phyloP scores from a whole-genome alignment of 2,113 vertebrate species.

The Leucosticte australis region DNA sequence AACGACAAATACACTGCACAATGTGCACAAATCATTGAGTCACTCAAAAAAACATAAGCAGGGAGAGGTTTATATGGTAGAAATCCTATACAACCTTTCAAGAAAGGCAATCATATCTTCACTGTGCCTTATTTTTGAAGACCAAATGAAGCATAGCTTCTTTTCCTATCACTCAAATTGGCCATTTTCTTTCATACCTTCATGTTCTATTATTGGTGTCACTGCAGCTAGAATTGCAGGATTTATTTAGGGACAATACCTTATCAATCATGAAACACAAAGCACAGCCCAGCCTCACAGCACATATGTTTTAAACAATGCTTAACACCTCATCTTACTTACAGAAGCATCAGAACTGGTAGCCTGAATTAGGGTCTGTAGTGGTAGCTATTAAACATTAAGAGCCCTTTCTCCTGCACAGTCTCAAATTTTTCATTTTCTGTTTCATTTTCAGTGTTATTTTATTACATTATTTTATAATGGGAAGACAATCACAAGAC shows the following conservation, averaged over 20 bases:
- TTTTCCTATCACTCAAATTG: slow-evolving; percentile 64
- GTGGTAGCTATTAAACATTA: neutral
- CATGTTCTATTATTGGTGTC: slow-evolving; percentile 81
- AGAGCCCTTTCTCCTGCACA: neutral
- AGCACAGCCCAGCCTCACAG: slow-evolving; percentile 21
- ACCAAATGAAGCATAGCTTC: slow-evolving; percentile 43
- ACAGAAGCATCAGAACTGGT: neutral
- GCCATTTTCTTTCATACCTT: slow-evolving; percentile 71
- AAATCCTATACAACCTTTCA: neutral
- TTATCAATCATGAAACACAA: slow-evolving; percentile 62
- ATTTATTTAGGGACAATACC: slow-evolving; percentile 71
- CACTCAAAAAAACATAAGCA: neutral
- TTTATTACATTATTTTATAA: slow-evolving; percentile 34
- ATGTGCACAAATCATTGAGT: neutral
- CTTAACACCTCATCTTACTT: slow-evolving; percentile 36
- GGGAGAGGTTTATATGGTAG: neutral
- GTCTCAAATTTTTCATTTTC: neutral
- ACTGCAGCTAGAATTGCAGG: slow-evolving; percentile 38
- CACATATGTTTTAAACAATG: slow-evolving; percentile 44
- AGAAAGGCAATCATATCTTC: slow-evolving; percentile 38
- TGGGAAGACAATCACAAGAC: neutral
- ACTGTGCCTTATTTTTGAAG: slow-evolving; percentile 56
- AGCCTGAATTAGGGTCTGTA: neutral
- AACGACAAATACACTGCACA: neutral
- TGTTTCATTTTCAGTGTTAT: slow-evolving; percentile 32